A percentile compares a stretch with the other conserved stretches of the same genome.
These are phyloP conservation scores for Beaufortia kweichowensis DNA, from an alignment of 2,113 vertebrate genomes.

Conservation along the genomic window DNA sequence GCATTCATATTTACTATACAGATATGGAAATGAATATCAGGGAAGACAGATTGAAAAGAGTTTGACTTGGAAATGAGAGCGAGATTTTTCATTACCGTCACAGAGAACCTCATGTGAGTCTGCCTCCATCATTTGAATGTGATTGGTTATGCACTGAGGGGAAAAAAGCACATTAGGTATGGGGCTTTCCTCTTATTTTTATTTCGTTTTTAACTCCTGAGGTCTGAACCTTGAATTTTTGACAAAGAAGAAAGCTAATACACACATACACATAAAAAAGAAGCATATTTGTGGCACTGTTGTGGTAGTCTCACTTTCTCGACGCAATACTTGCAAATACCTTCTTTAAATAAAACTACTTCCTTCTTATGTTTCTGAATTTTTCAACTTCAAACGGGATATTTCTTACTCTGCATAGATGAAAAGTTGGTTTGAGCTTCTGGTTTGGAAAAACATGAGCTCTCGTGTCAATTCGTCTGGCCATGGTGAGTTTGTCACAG, in stretches of 20 bases:
- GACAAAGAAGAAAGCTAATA: slow-evolving; percentile 7
- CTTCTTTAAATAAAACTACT: background rate
- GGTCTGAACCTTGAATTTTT: slow-evolving; percentile 36
- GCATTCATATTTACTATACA: slow-evolving; percentile 31
- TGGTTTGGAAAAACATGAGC: slow-evolving; percentile 10
- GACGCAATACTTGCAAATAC: slow-evolving; percentile 14
- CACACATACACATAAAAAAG: slow-evolving; percentile 5
- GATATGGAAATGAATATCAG: slow-evolving; percentile 38
- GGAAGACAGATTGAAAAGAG: slow-evolving; percentile 26
- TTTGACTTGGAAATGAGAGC: slow-evolving; percentile 52
- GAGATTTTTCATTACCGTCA: slow-evolving; percentile 43
- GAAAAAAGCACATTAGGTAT: slow-evolving; percentile 51
- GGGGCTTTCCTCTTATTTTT: slow-evolving; percentile 47
- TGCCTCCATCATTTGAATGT: slow-evolving; percentile 47
- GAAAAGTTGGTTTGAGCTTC: slow-evolving; percentile 13
- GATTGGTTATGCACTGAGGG: slow-evolving; percentile 49
- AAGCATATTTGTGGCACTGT: slow-evolving; percentile 6
- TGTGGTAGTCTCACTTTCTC: background rate
- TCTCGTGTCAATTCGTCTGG: slow-evolving; percentile 54
- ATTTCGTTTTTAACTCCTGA: slow-evolving; percentile 32
- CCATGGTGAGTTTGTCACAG: slow-evolving; percentile 55
- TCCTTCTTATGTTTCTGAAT: slow-evolving; percentile 16
- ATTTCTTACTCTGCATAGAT: background rate
- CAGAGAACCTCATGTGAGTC: slow-evolving; percentile 40
- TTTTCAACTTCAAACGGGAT: slow-evolving; percentile 18